Evolutionary conservation across 2,888 invertebrate species (phyloP), one percentile per base, ranked within the genome.

Genomic region (Dysmachus trigonus): DNA sequence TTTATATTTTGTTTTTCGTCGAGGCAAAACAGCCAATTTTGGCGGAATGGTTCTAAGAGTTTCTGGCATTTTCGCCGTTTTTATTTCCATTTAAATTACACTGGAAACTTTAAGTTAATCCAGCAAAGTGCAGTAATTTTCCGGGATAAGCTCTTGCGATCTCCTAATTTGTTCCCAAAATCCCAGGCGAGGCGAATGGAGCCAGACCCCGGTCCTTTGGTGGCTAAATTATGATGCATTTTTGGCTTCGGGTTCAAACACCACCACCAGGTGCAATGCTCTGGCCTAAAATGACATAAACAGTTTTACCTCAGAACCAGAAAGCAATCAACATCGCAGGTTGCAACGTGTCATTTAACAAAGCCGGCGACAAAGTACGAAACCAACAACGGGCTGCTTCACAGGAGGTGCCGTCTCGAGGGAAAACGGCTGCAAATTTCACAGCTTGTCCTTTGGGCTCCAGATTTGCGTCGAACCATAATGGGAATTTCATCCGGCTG

Each of bases 311-410:
- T 31, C 30, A 30, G 22, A 33, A 6, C 62, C 51, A 7, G 53
- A 81, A 62, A 62, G 81, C 22, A 81, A 51, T 81, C 81, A 51
- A 53, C 35, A 33, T 81, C 33, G 10, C 62, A 81, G 81, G 35
- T 33, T 81, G 53, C 81, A 81, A 22, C 81, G 81, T 81, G 81
- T 51, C 81, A 81, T 81, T 18, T 35, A 81, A 81, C 62, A 81
- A 81, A 53, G 33, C 31, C 35, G 53, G 51, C 51, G 31, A 53
- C 33, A 81, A 81, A 81, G 53, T 53, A 53, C 27, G 18, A 53
- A 53, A 18, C 81, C 53, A n/a, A n/a, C n/a, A n/a, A n/a, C n/a
- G 51, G 81, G 30, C 53, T 35, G 13, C 38, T 41, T 38, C 38
- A 6, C 62, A 62, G 27, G 22, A 6, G 3, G 22, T 1, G 8